phyloP scores from a whole-genome alignment of 2,113 vertebrate genomes.

The Loxodonta africana region DNA sequence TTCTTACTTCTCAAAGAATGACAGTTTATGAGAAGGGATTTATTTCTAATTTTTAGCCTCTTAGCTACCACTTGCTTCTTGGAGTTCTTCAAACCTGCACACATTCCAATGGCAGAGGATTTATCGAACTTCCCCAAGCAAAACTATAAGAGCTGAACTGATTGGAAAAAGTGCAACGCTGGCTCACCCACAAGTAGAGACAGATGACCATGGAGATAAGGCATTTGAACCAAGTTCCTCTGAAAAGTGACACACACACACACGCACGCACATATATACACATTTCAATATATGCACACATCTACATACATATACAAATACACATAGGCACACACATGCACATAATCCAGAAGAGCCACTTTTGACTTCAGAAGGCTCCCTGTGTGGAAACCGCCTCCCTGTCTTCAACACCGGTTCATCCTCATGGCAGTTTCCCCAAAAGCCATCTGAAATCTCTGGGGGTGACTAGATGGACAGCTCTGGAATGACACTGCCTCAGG shows the following conservation, averaged over 20 bases:
- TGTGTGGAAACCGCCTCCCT: not conserved
- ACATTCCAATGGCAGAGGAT: not conserved
- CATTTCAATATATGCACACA: not conserved
- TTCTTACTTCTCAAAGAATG: not conserved
- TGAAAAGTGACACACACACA: not conserved
- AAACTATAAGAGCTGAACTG: not conserved
- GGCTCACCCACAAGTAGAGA: slow-evolving; percentile 29
- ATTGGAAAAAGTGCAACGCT: slow-evolving; percentile 16
- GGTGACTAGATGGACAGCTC: not conserved
- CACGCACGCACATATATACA: not conserved
- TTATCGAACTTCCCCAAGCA: not conserved
- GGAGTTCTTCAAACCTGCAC: slow-evolving; percentile 40
- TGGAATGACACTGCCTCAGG: not conserved
- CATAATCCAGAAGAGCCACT: not conserved
- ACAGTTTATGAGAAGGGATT: not conserved
- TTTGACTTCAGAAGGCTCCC: not conserved
- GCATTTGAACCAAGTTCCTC: not conserved
- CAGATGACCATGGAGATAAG: not conserved
- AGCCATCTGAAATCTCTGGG: not conserved
- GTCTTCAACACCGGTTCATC: not conserved
- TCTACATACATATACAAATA: not conserved
- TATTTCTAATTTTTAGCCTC: slow-evolving; percentile 36
- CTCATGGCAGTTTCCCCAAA: not conserved
- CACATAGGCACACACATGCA: not conserved
- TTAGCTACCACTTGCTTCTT: not conserved